Conservation (phyloP, 2,797 vertebrate species). For the Zenarchopterus dispar region DNA sequence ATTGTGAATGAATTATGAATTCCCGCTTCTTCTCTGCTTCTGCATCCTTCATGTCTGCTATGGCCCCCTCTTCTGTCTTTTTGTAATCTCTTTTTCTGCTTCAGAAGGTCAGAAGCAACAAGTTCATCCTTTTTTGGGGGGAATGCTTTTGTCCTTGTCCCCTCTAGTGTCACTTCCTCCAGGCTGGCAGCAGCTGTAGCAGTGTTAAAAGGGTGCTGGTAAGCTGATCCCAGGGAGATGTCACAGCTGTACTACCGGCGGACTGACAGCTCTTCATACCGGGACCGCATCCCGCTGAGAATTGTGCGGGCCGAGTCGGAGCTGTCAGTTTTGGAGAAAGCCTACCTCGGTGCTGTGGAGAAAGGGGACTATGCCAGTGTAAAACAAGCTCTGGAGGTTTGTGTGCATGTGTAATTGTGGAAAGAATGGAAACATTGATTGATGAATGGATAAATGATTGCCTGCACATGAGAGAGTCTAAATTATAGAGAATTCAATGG, state of each 20-base stretch:
- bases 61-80: background rate
- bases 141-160: slow-evolving; percentile 25
- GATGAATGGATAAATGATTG: background rate
- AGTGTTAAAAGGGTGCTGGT: slow-evolving; percentile 50
- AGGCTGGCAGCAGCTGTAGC: slow-evolving; percentile 63
- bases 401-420: slow-evolving; percentile 26
- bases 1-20: too few species aligned
- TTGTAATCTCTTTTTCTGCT: slow-evolving; percentile 1
- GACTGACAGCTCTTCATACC: slow-evolving; percentile 89
- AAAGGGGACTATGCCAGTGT: slow-evolving; percentile 97
- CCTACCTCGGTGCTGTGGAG: slow-evolving; percentile 94
- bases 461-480: background rate
- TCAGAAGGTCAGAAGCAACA: slow-evolving; percentile 8
- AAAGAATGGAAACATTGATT: slow-evolving; percentile 4
- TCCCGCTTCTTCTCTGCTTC: too few species aligned
- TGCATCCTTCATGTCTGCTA: background rate
- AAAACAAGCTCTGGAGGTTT: slow-evolving; percentile 90
- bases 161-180: slow-evolving; percentile 43
- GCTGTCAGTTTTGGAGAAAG: slow-evolving; percentile 93
- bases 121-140: background rate
- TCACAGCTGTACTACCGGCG: slow-evolving; percentile 97
- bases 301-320: slow-evolving; percentile 98
- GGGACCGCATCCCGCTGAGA: slow-evolving; percentile 95
- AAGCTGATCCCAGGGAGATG: slow-evolving; percentile 82
- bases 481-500: slow-evolving; percentile 64